Evolutionary conservation across 1,140 invertebrate species (phyloP), one percentile per base, ranked within the genome.

Genomic region (Acromyrmex echinatior): DNA sequence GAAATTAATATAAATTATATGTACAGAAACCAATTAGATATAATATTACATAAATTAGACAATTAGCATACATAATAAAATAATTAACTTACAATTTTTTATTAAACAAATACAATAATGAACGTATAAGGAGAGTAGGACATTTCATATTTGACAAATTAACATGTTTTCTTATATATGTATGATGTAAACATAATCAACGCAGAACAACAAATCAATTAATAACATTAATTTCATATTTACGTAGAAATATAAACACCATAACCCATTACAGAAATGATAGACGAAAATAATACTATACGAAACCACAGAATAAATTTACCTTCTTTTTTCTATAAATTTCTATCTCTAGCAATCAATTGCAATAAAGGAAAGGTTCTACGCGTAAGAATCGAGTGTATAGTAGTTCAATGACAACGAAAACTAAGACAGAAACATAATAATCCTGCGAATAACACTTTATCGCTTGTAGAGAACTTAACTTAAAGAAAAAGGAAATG

Each of bases 351-450:
- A 3, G 31, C n/a, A 21, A 4, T 18, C 12, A 14, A 58, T 16
- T n/a, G 25, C 14, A 7, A 45, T 12, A 60, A 7, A 63, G 16
- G 16, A 62, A 60, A 77, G 1, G 2, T 3, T 18, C 14, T 62
- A 60, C 21, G 3, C 16, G 3, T 35, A 49, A 35, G 21, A 6
- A 63, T 51, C 51, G 45, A 73, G 35, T 35, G 31, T 35, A 35
- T 53, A 1, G 25, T 53, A 12, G 16, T 28, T n/a, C 28, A 21
- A 21, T 35, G 35, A 31, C 25, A 25, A 25, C 21, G 21, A 10
- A 39, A 77, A 89, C 58, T 63, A 79, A 79, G n/a, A 25, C 9
- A 56, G 3, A n/a, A 21, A 60, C 16, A 35, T 56, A 85, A 88
- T 56, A 78, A 88, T 56, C 39, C 51, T 45, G 7, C 2, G 16